These are phyloP conservation scores for Sericinus montela DNA, from an alignment of 2,888 invertebrate genomes.

Conservation along the genomic window DNA sequence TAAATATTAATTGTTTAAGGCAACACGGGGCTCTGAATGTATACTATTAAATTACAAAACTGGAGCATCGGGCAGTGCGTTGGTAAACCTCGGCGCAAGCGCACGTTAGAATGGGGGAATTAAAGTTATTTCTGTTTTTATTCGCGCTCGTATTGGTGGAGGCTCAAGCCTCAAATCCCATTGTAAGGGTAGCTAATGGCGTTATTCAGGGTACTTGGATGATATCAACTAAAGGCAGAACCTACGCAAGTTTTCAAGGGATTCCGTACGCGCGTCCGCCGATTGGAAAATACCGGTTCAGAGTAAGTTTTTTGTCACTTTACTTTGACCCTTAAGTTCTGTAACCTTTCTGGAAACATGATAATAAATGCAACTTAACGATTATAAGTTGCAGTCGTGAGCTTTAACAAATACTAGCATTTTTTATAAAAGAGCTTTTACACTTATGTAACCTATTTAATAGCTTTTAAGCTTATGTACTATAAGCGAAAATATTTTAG, in stretches of 20 bases:
- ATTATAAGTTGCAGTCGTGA: too few species aligned
- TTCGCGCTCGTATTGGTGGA: constrained; percentile 29
- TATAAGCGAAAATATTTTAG: too few species aligned
- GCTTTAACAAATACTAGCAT: too few species aligned
- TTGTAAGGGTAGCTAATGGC: constrained; percentile 53
- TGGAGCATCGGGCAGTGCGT: constrained; percentile 17
- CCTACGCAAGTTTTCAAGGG: constrained; percentile 81
- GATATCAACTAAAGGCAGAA: constrained; percentile 54
- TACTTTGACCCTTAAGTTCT: too few species aligned
- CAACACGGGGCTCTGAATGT: not conserved
- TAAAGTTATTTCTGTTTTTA: constrained; percentile 38
- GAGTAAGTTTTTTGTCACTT: constrained; percentile 43
- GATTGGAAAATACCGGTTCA: constrained; percentile 80
- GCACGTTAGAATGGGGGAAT: constrained; percentile 39
- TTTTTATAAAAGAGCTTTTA: too few species aligned
- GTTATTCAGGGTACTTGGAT: constrained; percentile 60
- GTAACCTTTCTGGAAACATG: too few species aligned
- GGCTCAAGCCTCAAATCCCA: constrained; percentile 45
- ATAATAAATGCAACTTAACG: too few species aligned
- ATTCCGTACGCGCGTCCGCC: constrained; percentile 84
- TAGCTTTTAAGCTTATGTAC: too few species aligned
- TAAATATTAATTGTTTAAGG: too few species aligned
- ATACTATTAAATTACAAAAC: not conserved
- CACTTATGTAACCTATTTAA: too few species aligned
- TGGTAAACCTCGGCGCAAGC: constrained; percentile 27